Percentiles rank a stretch among this genome's conserved stretches.
These are phyloP conservation scores for Myzus persicae DNA, from an alignment of 1,140 invertebrate species.

Conservation along the genomic window DNA sequence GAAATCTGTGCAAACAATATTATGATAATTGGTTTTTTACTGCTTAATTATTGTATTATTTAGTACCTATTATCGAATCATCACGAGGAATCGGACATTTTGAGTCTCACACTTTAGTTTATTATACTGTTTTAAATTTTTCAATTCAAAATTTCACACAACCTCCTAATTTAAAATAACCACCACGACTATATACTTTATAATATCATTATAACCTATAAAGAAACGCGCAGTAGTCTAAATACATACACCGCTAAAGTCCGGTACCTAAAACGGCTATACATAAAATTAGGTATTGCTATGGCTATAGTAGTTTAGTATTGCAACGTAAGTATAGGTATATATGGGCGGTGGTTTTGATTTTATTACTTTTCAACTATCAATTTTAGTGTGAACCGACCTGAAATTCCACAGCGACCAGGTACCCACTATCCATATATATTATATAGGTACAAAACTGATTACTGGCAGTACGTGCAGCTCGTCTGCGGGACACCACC, in stretches of 20 bases:
- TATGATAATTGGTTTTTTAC: too few species aligned
- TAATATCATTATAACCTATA: neutral
- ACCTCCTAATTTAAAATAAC: too few species aligned
- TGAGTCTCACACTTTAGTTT: too few species aligned
- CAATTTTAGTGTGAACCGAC: neutral
- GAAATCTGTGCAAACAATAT: too few species aligned
- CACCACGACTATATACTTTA: too few species aligned
- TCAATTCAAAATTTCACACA: too few species aligned
- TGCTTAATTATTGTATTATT: too few species aligned
- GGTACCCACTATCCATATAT: neutral
- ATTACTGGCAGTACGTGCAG: neutral
- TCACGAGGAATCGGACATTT: too few species aligned
- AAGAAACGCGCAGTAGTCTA: neutral
- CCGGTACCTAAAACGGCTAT: neutral
- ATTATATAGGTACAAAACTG: neutral
- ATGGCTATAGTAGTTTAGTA: neutral
- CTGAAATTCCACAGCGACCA: neutral
- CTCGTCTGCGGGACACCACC: neutral
- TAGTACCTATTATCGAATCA: too few species aligned
- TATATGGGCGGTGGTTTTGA: neutral
- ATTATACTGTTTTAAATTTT: too few species aligned
- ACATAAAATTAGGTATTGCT: too few species aligned
- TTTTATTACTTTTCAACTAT: conserved; percentile 34
- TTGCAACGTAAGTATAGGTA: neutral
- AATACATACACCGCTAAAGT: neutral